Evolutionary conservation across 2,888 invertebrate species (phyloP).

Genomic region (Amblyjoppa fuscipennis): DNA sequence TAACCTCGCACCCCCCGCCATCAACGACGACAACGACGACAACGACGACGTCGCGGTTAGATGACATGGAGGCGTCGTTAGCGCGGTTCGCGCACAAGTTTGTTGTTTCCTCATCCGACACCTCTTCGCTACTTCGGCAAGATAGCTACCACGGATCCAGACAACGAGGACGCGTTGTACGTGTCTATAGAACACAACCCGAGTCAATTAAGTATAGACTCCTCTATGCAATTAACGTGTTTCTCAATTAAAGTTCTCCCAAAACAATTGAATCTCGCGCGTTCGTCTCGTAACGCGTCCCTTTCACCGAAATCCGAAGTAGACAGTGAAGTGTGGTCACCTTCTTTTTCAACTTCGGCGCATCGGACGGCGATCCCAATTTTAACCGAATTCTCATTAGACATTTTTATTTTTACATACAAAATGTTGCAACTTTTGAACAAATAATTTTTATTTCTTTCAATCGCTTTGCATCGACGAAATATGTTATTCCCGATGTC

Average conservation of each 20-base stretch:
- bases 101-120: conserved; percentile 67
- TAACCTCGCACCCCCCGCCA: not conserved
- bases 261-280: not conserved
- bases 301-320: not conserved
- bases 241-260: conserved; percentile 10
- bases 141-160: conserved; percentile 18
- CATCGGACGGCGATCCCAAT: not conserved
- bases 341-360: not conserved
- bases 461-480: conserved; percentile 2
- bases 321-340: not conserved
- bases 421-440: not conserved
- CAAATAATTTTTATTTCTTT: not conserved
- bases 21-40: conserved; percentile 31
- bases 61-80: conserved; percentile 69
- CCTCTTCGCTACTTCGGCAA: conserved; percentile 44
- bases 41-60: conserved; percentile 61
- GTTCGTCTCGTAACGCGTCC: not conserved
- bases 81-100: conserved; percentile 60
- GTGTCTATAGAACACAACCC: conserved; percentile 22
- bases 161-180: conserved; percentile 29
- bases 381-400: not conserved
- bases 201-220: conserved; percentile 37
- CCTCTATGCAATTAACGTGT: conserved; percentile 21
- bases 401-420: no score
- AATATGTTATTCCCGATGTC: conserved; percentile 6